Percentiles rank a stretch among this genome's conserved stretches.
Evolutionary conservation across 2,113 vertebrate species (phyloP).

Genomic region (Macroglossus sobrinus): DNA sequence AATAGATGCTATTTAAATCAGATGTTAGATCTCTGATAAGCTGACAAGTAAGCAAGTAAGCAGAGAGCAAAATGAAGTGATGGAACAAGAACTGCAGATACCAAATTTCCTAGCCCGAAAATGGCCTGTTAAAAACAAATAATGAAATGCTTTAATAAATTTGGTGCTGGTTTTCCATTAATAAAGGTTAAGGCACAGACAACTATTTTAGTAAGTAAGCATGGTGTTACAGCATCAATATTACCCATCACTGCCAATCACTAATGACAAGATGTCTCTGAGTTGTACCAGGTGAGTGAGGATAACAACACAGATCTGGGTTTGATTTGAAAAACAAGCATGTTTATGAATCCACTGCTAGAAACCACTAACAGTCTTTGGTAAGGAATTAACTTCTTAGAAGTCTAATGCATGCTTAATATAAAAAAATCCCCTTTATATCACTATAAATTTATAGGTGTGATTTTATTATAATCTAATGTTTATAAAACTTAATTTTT

Average conservation of each 20-base stretch:
- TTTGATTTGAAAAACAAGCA: background rate
- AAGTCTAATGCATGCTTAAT: background rate
- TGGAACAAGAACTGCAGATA: background rate
- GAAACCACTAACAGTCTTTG: background rate
- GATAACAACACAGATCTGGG: background rate
- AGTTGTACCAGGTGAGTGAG: background rate
- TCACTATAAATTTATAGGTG: background rate
- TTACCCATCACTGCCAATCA: no score
- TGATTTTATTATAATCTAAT: conserved; percentile 14
- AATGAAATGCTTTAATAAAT: background rate
- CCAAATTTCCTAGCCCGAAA: background rate
- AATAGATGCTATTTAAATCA: background rate
- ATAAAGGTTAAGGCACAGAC: background rate
- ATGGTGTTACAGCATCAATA: rapidly evolving
- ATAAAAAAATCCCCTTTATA: background rate
- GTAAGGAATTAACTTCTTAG: background rate
- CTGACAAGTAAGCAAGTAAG: background rate
- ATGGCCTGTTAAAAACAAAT: background rate
- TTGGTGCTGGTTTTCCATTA: background rate
- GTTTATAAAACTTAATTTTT: background rate
- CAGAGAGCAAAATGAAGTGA: background rate
- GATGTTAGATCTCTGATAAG: background rate
- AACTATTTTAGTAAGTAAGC: background rate
- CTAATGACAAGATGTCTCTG: background rate
- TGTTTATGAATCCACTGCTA: background rate